Evolutionary conservation across 2,797 vertebrate genomes (phyloP), one percentile per base, ranked within the genome.

Genomic region (Jordanella pulchra): DNA sequence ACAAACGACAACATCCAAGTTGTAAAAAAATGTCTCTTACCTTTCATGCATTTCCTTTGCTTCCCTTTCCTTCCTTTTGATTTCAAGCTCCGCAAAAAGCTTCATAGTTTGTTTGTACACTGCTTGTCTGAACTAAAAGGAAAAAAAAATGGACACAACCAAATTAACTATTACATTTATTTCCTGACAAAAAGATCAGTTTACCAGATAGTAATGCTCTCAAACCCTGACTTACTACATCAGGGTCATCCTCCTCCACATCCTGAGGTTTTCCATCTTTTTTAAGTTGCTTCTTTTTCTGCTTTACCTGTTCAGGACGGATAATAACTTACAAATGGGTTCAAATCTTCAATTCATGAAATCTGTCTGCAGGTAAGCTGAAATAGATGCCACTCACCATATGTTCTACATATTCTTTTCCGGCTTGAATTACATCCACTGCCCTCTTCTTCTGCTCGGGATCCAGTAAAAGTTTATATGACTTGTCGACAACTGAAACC

Each of bases 41-140:
- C 98, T 97, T 95, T 99, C 97, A 32, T 99, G 98, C 98, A 99
- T 99, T 9, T 99, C 98, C 91, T 98, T 99, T 27, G 98, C 96
- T 94, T 99, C 97, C 91, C 98, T 95, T 92, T 99, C 97, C 95
- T 99, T 99, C 91, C 98, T 97, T 91, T 99, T 99, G 85, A 99
- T 98, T 94, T 99, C 97, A 79, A 99, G 95, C 86, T 99, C 98
- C 68, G 98, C 98, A 78, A 99, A 99, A 67, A 99, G 94, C 90
- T 99, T 99, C 98, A 99, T 99, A 1, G 98, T 99, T 93, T 99
- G 98, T 90, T 99, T 99, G 87, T 99, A 99, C 0, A 99, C 97
- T 3, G 97, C 97, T 88, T 98, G 97, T 75, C 95, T 97, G 86
- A 98, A 99, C 98, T 99, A 89, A 15, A 60, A 25, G 47, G 15